phyloP scores from a whole-genome alignment of 1,140 invertebrate species.

The Aphelenchoides avenae region DNA sequence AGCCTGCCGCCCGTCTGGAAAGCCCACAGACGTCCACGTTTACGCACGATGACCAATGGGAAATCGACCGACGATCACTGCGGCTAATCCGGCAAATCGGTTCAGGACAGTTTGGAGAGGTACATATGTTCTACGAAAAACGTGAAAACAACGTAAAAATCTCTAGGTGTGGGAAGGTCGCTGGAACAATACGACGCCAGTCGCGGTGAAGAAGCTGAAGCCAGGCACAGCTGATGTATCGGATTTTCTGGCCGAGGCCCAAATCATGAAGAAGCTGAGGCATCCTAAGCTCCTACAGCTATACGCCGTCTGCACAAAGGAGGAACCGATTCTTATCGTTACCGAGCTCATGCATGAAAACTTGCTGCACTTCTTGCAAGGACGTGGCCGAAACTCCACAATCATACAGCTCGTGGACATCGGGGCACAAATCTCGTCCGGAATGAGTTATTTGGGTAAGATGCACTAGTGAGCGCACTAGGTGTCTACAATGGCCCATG shows the following conservation, averaged over 20 bases:
- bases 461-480: too few species aligned
- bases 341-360: conserved; percentile 73
- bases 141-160: too few species aligned
- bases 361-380: conserved; percentile 54
- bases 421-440: conserved; percentile 94
- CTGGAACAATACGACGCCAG: conserved; percentile 96
- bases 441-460: conserved; percentile 99
- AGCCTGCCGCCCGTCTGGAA: conserved; percentile 85
- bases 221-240: conserved; percentile 93
- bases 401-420: conserved; percentile 92
- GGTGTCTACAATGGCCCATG: too few species aligned
- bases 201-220: conserved; percentile 96
- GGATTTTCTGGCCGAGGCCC: conserved; percentile 95
- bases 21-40: conserved; percentile 93
- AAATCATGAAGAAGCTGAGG: conserved; percentile 95
- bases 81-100: conserved; percentile 94
- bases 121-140: too few species aligned
- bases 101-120: conserved; percentile 93
- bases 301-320: conserved; percentile 93
- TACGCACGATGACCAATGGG: conserved; percentile 97
- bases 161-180: conserved; percentile 84
- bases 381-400: conserved; percentile 80
- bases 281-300: conserved; percentile 95
- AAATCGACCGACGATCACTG: conserved; percentile 87
- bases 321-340: conserved; percentile 98